Evolutionary conservation across 2,113 vertebrate genomes (phyloP).

Genomic region (Gymnarchus niloticus): DNA sequence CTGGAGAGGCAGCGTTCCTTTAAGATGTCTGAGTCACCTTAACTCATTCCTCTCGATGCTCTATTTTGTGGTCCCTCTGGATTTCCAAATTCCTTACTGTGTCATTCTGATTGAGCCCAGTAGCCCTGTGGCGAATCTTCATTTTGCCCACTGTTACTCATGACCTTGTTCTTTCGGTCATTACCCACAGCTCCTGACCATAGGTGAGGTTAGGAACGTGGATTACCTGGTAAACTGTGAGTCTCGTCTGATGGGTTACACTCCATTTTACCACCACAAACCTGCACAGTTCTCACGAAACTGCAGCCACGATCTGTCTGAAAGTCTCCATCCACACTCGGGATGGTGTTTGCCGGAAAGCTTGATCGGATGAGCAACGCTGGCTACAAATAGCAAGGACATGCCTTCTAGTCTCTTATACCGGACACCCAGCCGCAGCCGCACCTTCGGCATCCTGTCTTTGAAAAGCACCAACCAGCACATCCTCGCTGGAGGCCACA

Average conservation of each 20-base stretch:
- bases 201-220: not conserved
- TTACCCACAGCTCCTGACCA: not conserved
- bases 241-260: too few relatives aligned
- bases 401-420: too few relatives aligned
- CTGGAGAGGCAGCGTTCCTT: not conserved
- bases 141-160: not conserved
- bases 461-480: not conserved
- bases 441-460: not conserved
- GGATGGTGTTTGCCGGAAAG: too few relatives aligned
- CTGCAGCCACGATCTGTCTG: too few relatives aligned
- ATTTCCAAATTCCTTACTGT: not conserved
- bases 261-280: too few relatives aligned
- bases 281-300: too few relatives aligned
- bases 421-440: too few relatives aligned
- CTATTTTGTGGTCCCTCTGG: not conserved
- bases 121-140: too few relatives aligned
- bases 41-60: not conserved
- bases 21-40: not conserved
- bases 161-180: not conserved
- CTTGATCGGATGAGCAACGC: too few relatives aligned
- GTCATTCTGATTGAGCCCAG: not conserved
- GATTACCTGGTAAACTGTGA: not conserved
- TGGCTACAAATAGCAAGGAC: too few relatives aligned
- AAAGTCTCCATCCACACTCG: too few relatives aligned
- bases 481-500: not conserved